Conservation (phyloP, 2,797 vertebrate species). For the Myotis pilosus region DNA sequence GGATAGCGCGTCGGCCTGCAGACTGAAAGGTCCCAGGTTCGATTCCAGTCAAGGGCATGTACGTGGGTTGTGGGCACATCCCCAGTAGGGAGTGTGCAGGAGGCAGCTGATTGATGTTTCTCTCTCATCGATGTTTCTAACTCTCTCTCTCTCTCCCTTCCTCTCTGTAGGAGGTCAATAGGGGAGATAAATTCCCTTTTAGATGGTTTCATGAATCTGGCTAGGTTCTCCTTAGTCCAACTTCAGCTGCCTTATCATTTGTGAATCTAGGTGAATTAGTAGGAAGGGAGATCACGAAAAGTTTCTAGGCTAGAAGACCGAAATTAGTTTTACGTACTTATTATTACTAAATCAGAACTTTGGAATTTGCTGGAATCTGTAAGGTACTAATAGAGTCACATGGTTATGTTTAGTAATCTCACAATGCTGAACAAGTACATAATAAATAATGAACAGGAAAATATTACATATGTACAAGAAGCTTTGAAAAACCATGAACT, state of each 20-base stretch:
- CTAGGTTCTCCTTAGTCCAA: not conserved
- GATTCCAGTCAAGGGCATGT: too few relatives aligned
- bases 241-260: not conserved
- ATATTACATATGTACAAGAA: not conserved
- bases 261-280: not conserved
- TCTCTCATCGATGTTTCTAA: too few relatives aligned
- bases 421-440: not conserved
- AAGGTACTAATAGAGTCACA: not conserved
- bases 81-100: too few relatives aligned
- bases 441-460: conserved; percentile 29
- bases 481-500: conserved; percentile 29
- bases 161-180: not conserved
- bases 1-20: too few relatives aligned
- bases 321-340: conserved; percentile 17
- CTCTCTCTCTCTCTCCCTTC: too few relatives aligned
- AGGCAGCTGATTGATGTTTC: too few relatives aligned
- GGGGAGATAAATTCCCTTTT: not conserved
- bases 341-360: not conserved
- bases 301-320: not conserved
- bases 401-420: not conserved
- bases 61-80: too few relatives aligned
- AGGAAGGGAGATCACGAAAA: not conserved
- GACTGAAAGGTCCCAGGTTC: too few relatives aligned
- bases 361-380: conserved; percentile 3
- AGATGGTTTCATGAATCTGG: not conserved